phyloP scores from a whole-genome alignment of 2,113 vertebrate species.

The Sphyrna mokarran region DNA sequence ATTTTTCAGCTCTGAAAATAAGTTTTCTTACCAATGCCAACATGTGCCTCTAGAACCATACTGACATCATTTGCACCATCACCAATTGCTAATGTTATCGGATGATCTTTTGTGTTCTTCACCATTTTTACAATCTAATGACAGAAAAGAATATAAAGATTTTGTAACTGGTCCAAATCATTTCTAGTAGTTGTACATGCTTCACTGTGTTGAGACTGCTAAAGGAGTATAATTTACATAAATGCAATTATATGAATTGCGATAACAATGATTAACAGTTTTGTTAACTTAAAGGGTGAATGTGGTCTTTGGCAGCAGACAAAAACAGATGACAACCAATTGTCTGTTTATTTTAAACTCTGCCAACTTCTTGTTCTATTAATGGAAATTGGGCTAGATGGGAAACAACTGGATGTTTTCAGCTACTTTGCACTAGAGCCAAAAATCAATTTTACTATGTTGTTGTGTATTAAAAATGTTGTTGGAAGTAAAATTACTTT shows the following conservation, averaged over 20 bases:
- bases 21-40: conserved; percentile 82
- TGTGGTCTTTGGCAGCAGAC: not conserved
- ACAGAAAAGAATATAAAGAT: conserved; percentile 22
- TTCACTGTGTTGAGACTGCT: not conserved
- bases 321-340: not conserved
- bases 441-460: not conserved
- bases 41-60: conserved; percentile 97
- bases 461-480: not conserved
- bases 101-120: conserved; percentile 86
- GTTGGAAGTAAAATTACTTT: not conserved
- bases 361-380: not conserved
- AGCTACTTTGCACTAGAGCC: not conserved
- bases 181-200: not conserved
- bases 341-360: not conserved
- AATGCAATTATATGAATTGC: not conserved
- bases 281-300: not conserved
- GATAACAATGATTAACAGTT: not conserved
- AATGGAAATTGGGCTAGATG: not conserved
- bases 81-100: conserved; percentile 86
- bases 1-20: too few species aligned
- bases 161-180: not conserved
- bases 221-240: not conserved
- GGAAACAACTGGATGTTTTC: not conserved
- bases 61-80: conserved; percentile 97
- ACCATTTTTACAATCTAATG: conserved; percentile 91